Percentiles rank a stretch among this genome's conserved stretches.
Conservation (phyloP, 2,888 invertebrate species). For the Yponomeuta malinellus region DNA sequence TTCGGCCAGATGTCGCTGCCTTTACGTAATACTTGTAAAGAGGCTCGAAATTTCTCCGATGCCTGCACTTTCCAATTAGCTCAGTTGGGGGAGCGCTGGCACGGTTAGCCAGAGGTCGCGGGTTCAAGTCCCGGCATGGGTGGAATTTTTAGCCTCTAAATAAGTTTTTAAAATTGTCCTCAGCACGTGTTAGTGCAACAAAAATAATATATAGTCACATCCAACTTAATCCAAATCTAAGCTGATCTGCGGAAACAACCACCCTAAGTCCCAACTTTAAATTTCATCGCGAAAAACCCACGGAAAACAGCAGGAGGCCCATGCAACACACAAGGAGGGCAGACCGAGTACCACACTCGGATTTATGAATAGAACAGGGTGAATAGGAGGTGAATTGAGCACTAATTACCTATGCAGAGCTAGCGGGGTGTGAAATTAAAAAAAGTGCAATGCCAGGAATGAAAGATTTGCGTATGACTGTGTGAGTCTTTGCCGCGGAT, state of each 20-base stretch:
- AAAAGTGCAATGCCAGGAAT: constrained; percentile 40
- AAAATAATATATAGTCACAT: no score
- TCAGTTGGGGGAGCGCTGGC: no score
- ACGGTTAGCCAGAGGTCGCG: no score
- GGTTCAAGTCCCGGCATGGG: no score
- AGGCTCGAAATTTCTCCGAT: no score
- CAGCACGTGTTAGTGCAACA: no score
- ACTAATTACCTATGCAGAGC: constrained; percentile 68
- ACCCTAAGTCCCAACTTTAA: neutral
- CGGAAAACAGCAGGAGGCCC: neutral
- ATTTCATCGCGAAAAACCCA: neutral
- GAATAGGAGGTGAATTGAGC: constrained; percentile 50
- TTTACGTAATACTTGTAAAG: no score
- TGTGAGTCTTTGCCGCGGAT: neutral
- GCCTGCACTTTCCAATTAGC: no score
- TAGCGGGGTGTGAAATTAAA: constrained; percentile 69
- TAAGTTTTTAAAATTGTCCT: no score
- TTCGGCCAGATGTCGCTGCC: no score
- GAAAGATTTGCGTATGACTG: neutral
- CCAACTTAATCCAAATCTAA: neutral
- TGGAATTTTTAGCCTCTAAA: no score
- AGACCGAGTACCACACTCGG: constrained; percentile 26
- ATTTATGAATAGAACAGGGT: constrained; percentile 35
- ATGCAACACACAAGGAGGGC: constrained; percentile 22
- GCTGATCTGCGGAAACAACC: neutral